phyloP scores from a whole-genome alignment of 2,113 vertebrate genomes.

The Montifringilla adamsi region DNA sequence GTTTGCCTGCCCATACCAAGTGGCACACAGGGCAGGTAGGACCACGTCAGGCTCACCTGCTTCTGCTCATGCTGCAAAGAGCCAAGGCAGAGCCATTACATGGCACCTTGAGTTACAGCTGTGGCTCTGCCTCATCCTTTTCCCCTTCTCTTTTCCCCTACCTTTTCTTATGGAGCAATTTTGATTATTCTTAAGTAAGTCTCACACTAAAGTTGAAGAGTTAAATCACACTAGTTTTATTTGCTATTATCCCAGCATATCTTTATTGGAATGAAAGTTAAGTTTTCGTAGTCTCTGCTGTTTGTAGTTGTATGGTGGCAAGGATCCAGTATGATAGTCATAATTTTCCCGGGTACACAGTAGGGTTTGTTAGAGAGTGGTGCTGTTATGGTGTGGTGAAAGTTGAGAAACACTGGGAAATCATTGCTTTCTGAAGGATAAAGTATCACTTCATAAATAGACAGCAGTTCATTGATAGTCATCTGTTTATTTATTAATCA shows the following conservation, averaged over 20 bases:
- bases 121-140: neutral
- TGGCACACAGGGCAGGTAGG: neutral
- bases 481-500: neutral
- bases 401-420: neutral
- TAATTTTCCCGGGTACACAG: neutral
- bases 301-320: rapidly evolving
- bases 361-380: neutral
- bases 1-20: neutral
- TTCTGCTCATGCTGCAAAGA: neutral
- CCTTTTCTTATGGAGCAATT: neutral
- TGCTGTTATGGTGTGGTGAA: neutral
- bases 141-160: neutral
- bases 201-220: neutral
- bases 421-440: neutral
- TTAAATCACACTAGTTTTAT: neutral
- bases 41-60: neutral
- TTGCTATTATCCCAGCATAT: neutral
- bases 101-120: neutral
- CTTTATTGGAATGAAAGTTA: neutral
- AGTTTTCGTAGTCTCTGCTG: neutral
- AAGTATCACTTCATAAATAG: neutral
- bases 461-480: neutral
- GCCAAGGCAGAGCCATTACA: neutral
- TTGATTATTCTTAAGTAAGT: neutral
- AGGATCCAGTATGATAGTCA: neutral